Conservation (phyloP, 2,113 vertebrate species). For the Cynoglossus semilaevis region DNA sequence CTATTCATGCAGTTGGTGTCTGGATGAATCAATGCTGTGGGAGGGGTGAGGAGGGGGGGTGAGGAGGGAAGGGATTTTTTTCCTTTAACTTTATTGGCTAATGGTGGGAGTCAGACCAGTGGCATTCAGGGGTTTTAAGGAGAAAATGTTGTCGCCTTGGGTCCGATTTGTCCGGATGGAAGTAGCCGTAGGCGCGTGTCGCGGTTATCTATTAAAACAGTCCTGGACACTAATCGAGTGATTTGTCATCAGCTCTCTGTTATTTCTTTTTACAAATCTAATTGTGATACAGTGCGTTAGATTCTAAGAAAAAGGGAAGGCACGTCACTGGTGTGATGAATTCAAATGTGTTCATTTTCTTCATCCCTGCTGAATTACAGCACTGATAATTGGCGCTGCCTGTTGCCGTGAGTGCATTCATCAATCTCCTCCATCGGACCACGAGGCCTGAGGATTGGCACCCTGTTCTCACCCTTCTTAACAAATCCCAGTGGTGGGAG, state of each 20-base stretch:
- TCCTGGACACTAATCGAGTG: constrained; percentile 14
- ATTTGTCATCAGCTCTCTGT: constrained; percentile 27
- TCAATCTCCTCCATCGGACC: constrained; percentile 6
- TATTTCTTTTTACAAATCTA: constrained; percentile 32
- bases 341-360: constrained; percentile 13
- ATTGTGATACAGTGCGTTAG: constrained; percentile 16
- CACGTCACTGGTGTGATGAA: constrained; percentile 1
- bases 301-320: constrained; percentile 13
- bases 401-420: constrained; percentile 6
- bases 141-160: constrained; percentile 65
- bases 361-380: constrained; percentile 28
- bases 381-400: constrained; percentile 23
- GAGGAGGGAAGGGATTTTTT: constrained; percentile 54
- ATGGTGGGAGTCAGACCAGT: constrained; percentile 61
- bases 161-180: constrained; percentile 64
- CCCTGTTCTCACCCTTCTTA: constrained; percentile 41
- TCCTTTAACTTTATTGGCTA: constrained; percentile 66
- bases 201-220: constrained; percentile 49
- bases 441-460: constrained; percentile 15
- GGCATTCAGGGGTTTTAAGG: constrained; percentile 63
- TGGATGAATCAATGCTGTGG: constrained; percentile 66
- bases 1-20: constrained; percentile 68
- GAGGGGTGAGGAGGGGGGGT: constrained; percentile 52
- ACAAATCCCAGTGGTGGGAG: constrained; percentile 35
- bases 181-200: constrained; percentile 45